Base-by-base conservation (phyloP, 2,888 invertebrate genomes). In the Octodonta nipae region DNA sequence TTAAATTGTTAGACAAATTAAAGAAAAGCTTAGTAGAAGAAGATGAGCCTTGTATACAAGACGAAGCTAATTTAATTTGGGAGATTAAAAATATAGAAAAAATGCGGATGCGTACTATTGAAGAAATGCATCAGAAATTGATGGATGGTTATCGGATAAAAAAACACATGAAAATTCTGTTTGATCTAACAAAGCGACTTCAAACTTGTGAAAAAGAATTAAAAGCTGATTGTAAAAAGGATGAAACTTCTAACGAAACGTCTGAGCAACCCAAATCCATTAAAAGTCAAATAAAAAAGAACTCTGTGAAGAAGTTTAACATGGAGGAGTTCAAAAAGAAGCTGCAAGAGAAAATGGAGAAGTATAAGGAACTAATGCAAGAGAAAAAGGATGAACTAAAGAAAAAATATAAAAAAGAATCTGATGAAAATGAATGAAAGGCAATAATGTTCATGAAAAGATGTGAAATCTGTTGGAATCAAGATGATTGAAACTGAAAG, bases 1-100 rank as follows among this genome's bases (percentile, higher is more conserved):
- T 58, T 20, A 31, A 42, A 6, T 32, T 54, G 3, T 32, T 59
- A 12, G 55, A 58, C 11, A 51, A 50, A 29, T 62, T 45, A 58
- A 63, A 51, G 63, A 66, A 58, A 58, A 60, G 52, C 54, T 64
- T 66, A 4, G 63, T 67, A 43, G 61, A 66, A 40, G 60, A 63
- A 33, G 64, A 66, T 25, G 63, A 65, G 24, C 61, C 66, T 1
- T 56, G 58, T 2, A 44, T 56, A 2, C 45, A 49, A 8, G 43
- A 54, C 22, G 49, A 50, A 15, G 63, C 52, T 49, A 66, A 43
- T 47, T 50, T 45, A 43, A 58, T 49, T 46, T 66, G 52, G 58
- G 63, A 52, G 45, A 63, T 42, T 48, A 56, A 48, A 45, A 64
- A 49, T 48, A 54, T 44, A 39, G 58, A 43, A 46, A 61, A 48